A percentile compares a stretch with the other conserved stretches of the same genome.
Conservation (phyloP, 1,140 invertebrate genomes). For the Lycorma delicatula region DNA sequence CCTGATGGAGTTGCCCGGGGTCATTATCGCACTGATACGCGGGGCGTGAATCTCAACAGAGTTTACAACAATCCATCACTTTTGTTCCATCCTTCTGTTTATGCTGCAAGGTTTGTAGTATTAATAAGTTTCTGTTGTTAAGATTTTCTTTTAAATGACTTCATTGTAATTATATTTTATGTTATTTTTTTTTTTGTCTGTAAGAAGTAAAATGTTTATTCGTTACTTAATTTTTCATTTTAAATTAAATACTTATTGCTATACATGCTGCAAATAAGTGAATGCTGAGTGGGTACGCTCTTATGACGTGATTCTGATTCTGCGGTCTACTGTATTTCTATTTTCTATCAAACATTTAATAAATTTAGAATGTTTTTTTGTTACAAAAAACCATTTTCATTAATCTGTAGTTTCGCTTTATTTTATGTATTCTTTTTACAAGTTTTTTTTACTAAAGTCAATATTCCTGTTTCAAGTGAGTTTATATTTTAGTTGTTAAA, state of each 20-base stretch:
- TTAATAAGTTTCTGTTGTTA: no score
- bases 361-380: neutral
- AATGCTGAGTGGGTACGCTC: neutral
- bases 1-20: conserved; percentile 86
- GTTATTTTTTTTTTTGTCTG: neutral
- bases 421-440: no score
- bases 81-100: conserved; percentile 71
- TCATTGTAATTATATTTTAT: no score
- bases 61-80: conserved; percentile 70
- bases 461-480: no score
- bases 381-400: neutral
- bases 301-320: neutral
- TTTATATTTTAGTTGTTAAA: no score
- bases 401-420: no score
- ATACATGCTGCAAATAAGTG: no score
- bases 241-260: no score
- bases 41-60: conserved; percentile 83
- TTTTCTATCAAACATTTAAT: neutral
- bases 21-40: conserved; percentile 81
- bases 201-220: neutral
- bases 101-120: conserved; percentile 52
- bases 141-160: no score
- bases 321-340: neutral
- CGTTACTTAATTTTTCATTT: neutral
- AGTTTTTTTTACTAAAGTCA: no score